Base-by-base conservation (phyloP, 1,140 invertebrate species). In the Lordiphosa mommai region DNA sequence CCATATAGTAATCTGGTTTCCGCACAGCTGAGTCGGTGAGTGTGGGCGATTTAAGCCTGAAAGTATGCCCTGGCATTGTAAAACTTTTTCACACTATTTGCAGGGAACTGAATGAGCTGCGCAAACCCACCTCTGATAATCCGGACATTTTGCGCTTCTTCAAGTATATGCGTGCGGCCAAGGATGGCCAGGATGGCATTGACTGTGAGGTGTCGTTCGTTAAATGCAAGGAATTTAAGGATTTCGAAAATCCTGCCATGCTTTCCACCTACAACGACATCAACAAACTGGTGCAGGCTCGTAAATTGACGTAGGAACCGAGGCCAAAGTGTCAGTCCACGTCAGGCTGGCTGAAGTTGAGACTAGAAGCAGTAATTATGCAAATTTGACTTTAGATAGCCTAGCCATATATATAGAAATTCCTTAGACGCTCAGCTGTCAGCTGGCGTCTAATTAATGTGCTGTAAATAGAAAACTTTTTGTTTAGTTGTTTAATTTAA, bases 1-100 rank as follows among this genome's bases (percentile, higher is more conserved):
- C 95, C 95, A 0, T 96, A 95, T 70, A 96, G 95, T 49, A 96
- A 96, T 84, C 90, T 96, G n/a, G 92, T 96, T 1, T 96, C 95
- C 1, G 95, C 95, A 0, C 95, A 96, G 74, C 87, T 96, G 16
- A 96, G 95, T 88, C 93, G 94, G 94, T 95, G 90, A 91, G 88
- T 86, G 38, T 6, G 23, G 23, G 23, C 6, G 14, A 5, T 0
- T 1, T 1, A 12, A 10, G 48, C 77, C 77, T 8, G 5, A 33
- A 29, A 65, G 56, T 84, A 72, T 64, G 77, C 76, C 37, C 43
- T 7, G 12, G 8, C 10, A 10, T 34, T 5, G 33, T 33, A 13
- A 16, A 9, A 48, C 51, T 48, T 50, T 51, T 46, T 40, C 43
- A 32, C 1, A 34, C 10, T 8, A 14, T 38, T 57, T 90, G 89